Evolutionary conservation across 2,797 vertebrate species (phyloP), one percentile per base, ranked within the genome.

Genomic region (Pangasius krempfi): DNA sequence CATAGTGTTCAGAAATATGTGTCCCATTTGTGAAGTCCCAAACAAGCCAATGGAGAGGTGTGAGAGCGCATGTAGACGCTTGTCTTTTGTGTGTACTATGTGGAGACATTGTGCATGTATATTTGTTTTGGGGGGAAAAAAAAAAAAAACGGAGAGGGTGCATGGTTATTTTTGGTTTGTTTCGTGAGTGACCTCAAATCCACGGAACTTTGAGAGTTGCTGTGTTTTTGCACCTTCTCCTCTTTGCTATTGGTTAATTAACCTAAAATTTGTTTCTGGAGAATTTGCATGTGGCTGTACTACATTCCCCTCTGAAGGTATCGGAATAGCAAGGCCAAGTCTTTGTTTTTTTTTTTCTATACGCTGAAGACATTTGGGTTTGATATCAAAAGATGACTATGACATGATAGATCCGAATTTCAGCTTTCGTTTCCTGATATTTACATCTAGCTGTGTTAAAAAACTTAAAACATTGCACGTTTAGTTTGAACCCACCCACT

Each of bases 101-200:
- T 76, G 44, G 44, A 50, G 25, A 76, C 1, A 47, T 47, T 9
- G 9, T 47, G 72, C 40, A 73, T 44, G 70, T 22, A 33, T 6
- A 16, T 33, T 68, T 68, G 30, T 68, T 30, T 68, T 37, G n/a
- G n/a, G n/a, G n/a, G n/a, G n/a, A 52, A 52, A 52, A 52, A 52
- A 33, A n/a, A 40, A 70, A 18, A 33, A 22, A 40, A 20, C 7
- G 6, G 14, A 72, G 40, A 25, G 20, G 81, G 30, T n/a, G 81
- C 70, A 88, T 88, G 82, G 3, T 70, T 70, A 76, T 85, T 33
- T 30, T 50, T 47, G 40, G 40, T 73, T 64, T 76, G 14, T 50
- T 60, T 84, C 0, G 1, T 13, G 12, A 76, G 68, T 75, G 56
- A 76, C 22, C 47, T 54, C 44, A 64, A 27, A 33, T 60, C 14